These are phyloP conservation scores for Triplophysa tibetana DNA, from an alignment of 2,113 vertebrate species.

Conservation along the genomic window DNA sequence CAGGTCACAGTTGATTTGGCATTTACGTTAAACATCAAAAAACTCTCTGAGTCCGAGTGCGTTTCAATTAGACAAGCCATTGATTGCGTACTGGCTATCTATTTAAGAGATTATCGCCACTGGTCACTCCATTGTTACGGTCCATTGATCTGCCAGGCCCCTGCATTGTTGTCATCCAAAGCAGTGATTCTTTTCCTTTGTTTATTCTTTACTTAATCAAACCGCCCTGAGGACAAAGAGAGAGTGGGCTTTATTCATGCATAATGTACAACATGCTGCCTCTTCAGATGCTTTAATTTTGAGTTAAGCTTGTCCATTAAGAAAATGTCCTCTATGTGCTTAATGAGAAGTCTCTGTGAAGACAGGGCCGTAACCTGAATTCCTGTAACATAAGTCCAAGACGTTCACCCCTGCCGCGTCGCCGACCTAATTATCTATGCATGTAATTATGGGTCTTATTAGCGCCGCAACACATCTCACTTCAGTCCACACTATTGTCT, in stretches of 20 bases:
- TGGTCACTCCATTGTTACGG: constrained; percentile 48
- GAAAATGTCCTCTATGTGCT: constrained; percentile 29
- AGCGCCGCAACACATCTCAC: constrained; percentile 30
- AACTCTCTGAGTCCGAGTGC: constrained; percentile 15
- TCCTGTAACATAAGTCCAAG: constrained; percentile 19
- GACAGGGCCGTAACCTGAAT: constrained; percentile 43
- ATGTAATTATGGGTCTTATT: constrained; percentile 47
- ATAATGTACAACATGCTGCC: constrained; percentile 40
- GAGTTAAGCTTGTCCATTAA: constrained; percentile 12
- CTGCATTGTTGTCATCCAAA: constrained; percentile 46
- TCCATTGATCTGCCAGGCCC: constrained; percentile 47
- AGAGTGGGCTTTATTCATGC: constrained; percentile 27
- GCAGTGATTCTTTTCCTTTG: constrained; percentile 26
- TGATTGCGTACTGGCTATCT: constrained; percentile 52
- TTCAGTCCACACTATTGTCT: constrained; percentile 19
- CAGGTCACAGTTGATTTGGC: not conserved
- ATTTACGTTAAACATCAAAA: constrained; percentile 25
- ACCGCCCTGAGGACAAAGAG: constrained; percentile 14
- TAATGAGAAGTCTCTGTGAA: constrained; percentile 28
- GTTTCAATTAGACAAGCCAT: constrained; percentile 53
- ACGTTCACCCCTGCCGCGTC: constrained; percentile 17
- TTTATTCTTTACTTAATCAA: constrained; percentile 49
- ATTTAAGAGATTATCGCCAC: constrained; percentile 55
- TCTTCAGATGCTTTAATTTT: not conserved
- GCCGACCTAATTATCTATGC: constrained; percentile 49